Base-by-base conservation (phyloP, 2,888 invertebrate genomes). In the Dicycla oo region DNA sequence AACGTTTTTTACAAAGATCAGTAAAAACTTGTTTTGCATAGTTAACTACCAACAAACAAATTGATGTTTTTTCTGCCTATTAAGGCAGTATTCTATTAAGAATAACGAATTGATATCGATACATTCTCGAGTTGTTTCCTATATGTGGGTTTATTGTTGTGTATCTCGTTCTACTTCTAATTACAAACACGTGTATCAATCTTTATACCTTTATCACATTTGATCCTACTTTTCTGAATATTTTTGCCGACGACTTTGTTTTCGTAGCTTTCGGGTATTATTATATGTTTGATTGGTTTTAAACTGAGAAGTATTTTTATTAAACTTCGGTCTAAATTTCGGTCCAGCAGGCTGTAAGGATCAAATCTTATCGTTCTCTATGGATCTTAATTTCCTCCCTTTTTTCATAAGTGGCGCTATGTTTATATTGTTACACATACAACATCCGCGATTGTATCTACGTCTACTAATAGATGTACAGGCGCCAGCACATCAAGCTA, bases 11-110 rank as follows among this genome's bases (percentile, higher is more conserved):
- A 53, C 38, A 40, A 30, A 38, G 40, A 23, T 51, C 20, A 2
- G 45, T 53, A 78, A 74, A 78, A 74, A 74, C 70, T n/a, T 77
- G 56, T 73, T 78, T 78, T 74, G 51, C 70, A 74, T 78, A 74
- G 53, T 78, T 69, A 51, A 58, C 78, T 53, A 30, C 6, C 18
- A 30, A 54, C 57, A 45, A 77, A 40, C 45, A 45, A 57, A 69
- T 77, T 38, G 26, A 15, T 51, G 45, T 62, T 73, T 67, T 69
- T 77, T 73, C 15, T 38, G n/a, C 10, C 13, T 26, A 23, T 38
- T n/a, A n/a, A n/a, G n/a, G n/a, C n/a, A n/a, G n/a, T n/a, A n/a
- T n/a, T n/a, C n/a, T n/a, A n/a, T n/a, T n/a, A n/a, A 51, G 57
- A 69, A 45, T 51, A 30, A 40, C 51, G 43, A 69, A 69, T 51